Evolutionary conservation across 2,888 invertebrate genomes (phyloP), one percentile per base, ranked within the genome.

Genomic region (Tiliacea aurago): DNA sequence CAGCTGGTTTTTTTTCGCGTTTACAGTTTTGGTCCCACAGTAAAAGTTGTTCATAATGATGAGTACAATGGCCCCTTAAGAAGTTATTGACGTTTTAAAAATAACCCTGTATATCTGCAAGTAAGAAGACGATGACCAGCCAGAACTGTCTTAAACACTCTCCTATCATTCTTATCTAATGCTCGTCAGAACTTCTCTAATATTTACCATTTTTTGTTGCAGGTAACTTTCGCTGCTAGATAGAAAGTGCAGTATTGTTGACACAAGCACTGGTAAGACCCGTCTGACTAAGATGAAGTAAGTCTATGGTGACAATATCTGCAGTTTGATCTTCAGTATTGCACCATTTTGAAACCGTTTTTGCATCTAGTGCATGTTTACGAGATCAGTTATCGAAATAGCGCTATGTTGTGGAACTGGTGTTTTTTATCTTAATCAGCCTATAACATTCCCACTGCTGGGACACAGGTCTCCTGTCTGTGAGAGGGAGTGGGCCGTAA

Each of bases 161-260:
- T 23, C 43, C 9, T 1, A 13, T 41, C 41, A 5, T 53, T 10
- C 9, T 4, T 20, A n/a, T 4, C 10, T 59, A 9, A 15, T 45
- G 5, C 18, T 64, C 43, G 28, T 70, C 55, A 59, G 28, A 15
- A 47, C 58, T 61, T 69, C 58, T 65, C 56, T 78, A 73, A 84
- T 70, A 69, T 81, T 66, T 58, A 37, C 59, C 9, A 43, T 80
- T 78, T 85, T 75, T 90, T 89, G 90, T 92, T 91, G 73, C 91
- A 92, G 92, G 92, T 92, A 92, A 90, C 84, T 90, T 90, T 90
- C 89, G 77, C 81, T 79, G 65, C 6, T n/a, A 11, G 33, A n/a
- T 56, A 73, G 70, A 71, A 65, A 74, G 63, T 76, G 59, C 41
- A 41, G 18, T 33, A 28, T 9, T 43, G 20, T 51, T 55, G 51